Evolutionary conservation across 2,888 invertebrate species (phyloP), one percentile per base, ranked within the genome.

Genomic region (Pimpla rufipes): DNA sequence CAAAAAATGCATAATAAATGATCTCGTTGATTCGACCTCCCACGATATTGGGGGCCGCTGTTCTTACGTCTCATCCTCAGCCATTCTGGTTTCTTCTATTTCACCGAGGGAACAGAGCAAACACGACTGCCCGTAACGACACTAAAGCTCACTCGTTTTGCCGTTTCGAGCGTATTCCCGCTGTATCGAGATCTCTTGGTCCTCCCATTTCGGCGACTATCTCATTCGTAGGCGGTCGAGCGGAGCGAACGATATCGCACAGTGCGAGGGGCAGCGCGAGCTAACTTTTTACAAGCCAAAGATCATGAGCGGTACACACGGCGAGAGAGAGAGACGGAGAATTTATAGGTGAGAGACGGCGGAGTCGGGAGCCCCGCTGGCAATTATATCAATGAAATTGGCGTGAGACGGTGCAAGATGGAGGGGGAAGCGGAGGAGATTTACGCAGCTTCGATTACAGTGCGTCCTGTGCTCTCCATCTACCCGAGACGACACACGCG

Each of bases 111-210:
- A 29, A 55, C 66, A 59, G 64, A 74, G 40, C 42, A 62, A 45
- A 35, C 21, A 66, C 57, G 77, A 70, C 8, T 59, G 37, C 68
- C 62, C 77, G 35, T 71, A 75, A 83, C 64, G 57, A 64, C 71
- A 66, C 79, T 74, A 74, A 71, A 79, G 82, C 62, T 81, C 16
- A 45, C 76, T 57, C 70, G 75, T 70, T 70, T 45, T 57, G 37
- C 55, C 45, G 18, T 52, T 66, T 11, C 57, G 16, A 13, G 8
- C 45, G 35, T 47, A 40, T 23, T 42, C 5, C 5, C 55, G 18
- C 42, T 62, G 47, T 77, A 77, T 77, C 68, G 47, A 40, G 52
- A 64, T 18, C 47, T 62, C 55, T 50, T 64, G 45, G 37, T 47
- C 52, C 52, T 29, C 21, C 59, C 77, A 62, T 81, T 81, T 59